Evolutionary conservation across 2,113 vertebrate genomes (phyloP), one percentile per base, ranked within the genome.

Genomic region (Tor tambroides): DNA sequence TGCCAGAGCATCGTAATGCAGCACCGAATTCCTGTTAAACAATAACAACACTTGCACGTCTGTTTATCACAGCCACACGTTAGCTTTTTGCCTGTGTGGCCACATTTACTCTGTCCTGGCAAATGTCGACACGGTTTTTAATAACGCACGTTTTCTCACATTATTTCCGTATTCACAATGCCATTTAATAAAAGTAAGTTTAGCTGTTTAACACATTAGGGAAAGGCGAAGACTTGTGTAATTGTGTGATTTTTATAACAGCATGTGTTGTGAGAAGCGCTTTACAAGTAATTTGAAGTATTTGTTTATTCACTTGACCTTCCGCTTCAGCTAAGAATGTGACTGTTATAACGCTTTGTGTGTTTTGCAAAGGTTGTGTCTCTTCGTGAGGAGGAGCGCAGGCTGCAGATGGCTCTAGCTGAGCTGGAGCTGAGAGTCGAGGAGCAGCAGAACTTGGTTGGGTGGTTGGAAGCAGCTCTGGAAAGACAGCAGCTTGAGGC

Each of bases 371-470:
- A 99, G 98, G 98, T 99, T 90, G 98, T 99, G 91, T 97, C 95
- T 0, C 94, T 99, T 77, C 96, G 98, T 0, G 98, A 99, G 91
- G 98, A 99, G 63, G 98, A 99, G 91, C 96, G 98, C 88, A 96
- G 95, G 90, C 96, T 98, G 86, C 97, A 98, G 87, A 92, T 98
- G 0, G 95, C 96, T 10, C 95, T 97, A 91, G 97, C 97, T 0
- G 98, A 99, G 91, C 92, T 99, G 87, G 98, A 99, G 91, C 96
- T 99, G 96, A 96, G 97, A 46, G 92, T 96, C 72, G 98, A 98
- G 78, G 98, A 99, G 92, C 97, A 98, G 95, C 96, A 97, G 94
- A 92, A 93, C 91, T 92, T 97, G 91, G 95, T 97, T 67, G 93
- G 93, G 91, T 98, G 97, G 97, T 90, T 99, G 94, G 97, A 99